Conservation (phyloP, 2,888 invertebrate species). For the Eristalinus aeneus region DNA sequence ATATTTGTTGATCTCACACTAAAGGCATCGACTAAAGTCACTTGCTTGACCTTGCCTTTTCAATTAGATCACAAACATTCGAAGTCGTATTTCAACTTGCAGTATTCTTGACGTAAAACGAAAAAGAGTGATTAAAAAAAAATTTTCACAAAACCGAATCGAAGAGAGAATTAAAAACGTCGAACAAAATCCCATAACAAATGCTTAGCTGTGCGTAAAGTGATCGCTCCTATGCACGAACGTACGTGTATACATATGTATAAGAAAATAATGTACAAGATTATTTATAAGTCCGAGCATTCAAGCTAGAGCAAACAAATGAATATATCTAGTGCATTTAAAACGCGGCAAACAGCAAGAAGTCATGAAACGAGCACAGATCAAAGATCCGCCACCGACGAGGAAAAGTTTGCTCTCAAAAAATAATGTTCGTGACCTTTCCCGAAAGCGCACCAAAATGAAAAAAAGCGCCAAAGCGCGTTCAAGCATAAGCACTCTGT, state of each 20-base stretch:
- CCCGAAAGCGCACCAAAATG: background rate
- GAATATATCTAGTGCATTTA: background rate
- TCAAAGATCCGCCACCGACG: background rate
- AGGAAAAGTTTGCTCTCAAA: background rate
- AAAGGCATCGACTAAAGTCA: background rate
- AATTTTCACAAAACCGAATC: background rate
- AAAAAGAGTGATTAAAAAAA: background rate
- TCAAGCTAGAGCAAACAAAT: background rate
- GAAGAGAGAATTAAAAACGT: background rate
- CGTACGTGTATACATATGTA: background rate
- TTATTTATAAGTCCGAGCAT: background rate
- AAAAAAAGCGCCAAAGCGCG: background rate
- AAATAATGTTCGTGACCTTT: background rate
- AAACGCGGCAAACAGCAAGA: background rate
- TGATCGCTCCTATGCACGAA: background rate
- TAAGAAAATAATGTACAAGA: background rate
- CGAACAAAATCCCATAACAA: background rate
- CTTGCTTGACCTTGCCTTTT: background rate
- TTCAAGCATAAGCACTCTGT: background rate
- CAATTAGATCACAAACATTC: background rate
- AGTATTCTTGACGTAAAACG: background rate
- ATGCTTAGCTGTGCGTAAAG: background rate
- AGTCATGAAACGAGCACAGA: background rate
- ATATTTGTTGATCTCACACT: background rate
- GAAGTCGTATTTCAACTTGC: background rate